Evolutionary conservation across 2,797 vertebrate species (phyloP), one percentile per base, ranked within the genome.

Genomic region (Furcifer pardalis): DNA sequence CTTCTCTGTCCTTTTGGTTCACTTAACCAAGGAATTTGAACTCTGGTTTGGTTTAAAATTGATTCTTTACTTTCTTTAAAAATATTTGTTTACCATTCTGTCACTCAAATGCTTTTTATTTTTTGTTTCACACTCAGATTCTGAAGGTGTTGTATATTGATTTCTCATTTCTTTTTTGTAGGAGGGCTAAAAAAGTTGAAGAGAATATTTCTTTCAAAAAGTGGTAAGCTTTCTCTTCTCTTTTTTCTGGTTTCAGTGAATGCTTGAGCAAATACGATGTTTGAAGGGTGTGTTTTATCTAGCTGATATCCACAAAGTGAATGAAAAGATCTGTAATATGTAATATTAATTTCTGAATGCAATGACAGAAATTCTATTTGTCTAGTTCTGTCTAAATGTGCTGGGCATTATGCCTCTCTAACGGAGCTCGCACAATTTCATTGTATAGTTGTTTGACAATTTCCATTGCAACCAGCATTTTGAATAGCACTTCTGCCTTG

Each of bases 181-280:
- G 94, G 92, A 87, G 85, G 82, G 40, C 88, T 94, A 88, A 85
- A 94, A n/a, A 84, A 93, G 87, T 91, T 93, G 93, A 95, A 94
- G 89, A 90, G 88, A 83, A 76, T 85, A 91, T 87, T 81, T 88
- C 85, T 91, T 89, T 83, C 84, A 92, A 35, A 73, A 91, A 92
- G 88, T 42, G 91, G 95, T 96, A 93, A 95, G 94, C 92, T 79
- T 17, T 73, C 77, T 77, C 93, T 40, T 7, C 21, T 65, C 12
- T 46, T 32, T 35, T 40, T 76, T 49, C 2, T 73, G 13, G 15
- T 37, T 63, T 60, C 62, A 59, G 21, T 91, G 37, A 17, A 62
- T 66, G 69, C 49, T 15, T 62, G 62, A 19, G 32, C 21, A 46
- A 78, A 56, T 63, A 62, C 62, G 62, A 72, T 60, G n/a, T 49